A percentile compares a stretch with the other conserved stretches of the same genome.
phyloP scores from a whole-genome alignment of 2,888 invertebrate species.

The Gerris lacustris region DNA sequence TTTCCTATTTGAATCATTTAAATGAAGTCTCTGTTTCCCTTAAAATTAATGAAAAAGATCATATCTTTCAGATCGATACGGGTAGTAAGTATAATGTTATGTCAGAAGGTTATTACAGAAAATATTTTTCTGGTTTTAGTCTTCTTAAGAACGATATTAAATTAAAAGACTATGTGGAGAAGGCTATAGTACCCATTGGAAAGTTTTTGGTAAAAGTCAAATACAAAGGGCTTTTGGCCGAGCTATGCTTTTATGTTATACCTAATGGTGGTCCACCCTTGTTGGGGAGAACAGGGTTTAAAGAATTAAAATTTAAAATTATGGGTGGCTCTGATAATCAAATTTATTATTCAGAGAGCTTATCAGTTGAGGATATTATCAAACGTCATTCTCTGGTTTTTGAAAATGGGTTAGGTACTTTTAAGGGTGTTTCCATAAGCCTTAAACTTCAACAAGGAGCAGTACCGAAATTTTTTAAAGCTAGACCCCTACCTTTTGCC shows the following conservation, averaged over 20 bases:
- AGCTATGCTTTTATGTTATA: conserved; percentile 2
- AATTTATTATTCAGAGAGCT: neutral
- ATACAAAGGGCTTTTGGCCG: neutral
- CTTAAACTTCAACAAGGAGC: conserved; percentile 24
- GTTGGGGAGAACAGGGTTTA: conserved; percentile 13
- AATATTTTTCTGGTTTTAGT: conserved; percentile 8
- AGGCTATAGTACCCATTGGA: conserved; percentile 7
- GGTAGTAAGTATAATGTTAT: conserved; percentile 10
- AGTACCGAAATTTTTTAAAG: conserved; percentile 28
- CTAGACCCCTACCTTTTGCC: conserved; percentile 31
- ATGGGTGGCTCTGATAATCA: conserved; percentile 6
- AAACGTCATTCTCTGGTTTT: conserved; percentile 15
- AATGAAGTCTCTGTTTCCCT: neutral
- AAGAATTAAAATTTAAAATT: conserved; percentile 11
- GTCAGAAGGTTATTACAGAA: conserved; percentile 9
- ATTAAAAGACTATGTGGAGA: conserved; percentile 11
- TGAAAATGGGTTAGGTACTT: conserved; percentile 20
- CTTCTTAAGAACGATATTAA: conserved; percentile 9
- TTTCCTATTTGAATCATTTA: neutral
- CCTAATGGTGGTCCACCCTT: neutral
- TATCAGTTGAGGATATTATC: neutral
- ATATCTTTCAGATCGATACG: conserved; percentile 12
- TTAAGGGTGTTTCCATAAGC: conserved; percentile 15
- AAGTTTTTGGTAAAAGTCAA: conserved; percentile 2
- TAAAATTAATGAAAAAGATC: conserved; percentile 1